These are phyloP conservation scores for Drosophila ananassae DNA, from an alignment of 1,140 invertebrate genomes.

Conservation along the genomic window DNA sequence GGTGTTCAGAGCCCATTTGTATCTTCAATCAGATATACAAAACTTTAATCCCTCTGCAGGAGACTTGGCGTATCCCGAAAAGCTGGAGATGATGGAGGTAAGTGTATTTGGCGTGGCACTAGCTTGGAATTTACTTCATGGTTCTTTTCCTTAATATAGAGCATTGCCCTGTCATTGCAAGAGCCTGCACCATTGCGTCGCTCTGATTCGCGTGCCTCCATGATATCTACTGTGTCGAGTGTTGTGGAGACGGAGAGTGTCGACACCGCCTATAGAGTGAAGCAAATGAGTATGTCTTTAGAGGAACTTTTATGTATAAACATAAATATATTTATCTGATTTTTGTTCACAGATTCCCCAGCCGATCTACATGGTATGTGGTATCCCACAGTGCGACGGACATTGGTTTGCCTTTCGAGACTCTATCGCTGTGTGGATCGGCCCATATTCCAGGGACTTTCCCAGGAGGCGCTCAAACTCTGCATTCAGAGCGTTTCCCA, in stretches of 20 bases:
- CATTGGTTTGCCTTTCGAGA: slow-evolving; percentile 96
- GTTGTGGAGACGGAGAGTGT: slow-evolving; percentile 74
- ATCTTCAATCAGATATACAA: slow-evolving; percentile 95
- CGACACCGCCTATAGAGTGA: slow-evolving; percentile 67
- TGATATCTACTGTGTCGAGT: slow-evolving; percentile 87
- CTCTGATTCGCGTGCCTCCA: slow-evolving; percentile 88
- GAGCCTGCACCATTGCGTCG: slow-evolving; percentile 86
- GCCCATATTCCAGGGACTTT: slow-evolving; percentile 97
- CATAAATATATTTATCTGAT: neutral
- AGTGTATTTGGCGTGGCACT: neutral
- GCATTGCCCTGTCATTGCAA: slow-evolving; percentile 89
- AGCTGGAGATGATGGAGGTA: slow-evolving; percentile 97
- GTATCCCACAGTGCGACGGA: slow-evolving; percentile 98
- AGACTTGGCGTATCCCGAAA: slow-evolving; percentile 98
- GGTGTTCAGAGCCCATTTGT: slow-evolving; percentile 97
- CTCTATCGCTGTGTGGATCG: slow-evolving; percentile 97
- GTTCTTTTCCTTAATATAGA: slow-evolving; percentile 84
- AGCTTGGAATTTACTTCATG: too few species aligned
- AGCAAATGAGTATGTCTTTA: slow-evolving; percentile 67
- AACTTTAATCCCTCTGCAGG: slow-evolving; percentile 95
- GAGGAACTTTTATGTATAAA: too few species aligned
- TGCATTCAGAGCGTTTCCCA: slow-evolving; percentile 95
- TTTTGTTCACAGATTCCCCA: slow-evolving; percentile 87
- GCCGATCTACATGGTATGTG: slow-evolving; percentile 99
- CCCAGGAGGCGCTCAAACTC: slow-evolving; percentile 96